Evolutionary conservation across 2,888 invertebrate genomes (phyloP).

Genomic region (Cancer borealis): DNA sequence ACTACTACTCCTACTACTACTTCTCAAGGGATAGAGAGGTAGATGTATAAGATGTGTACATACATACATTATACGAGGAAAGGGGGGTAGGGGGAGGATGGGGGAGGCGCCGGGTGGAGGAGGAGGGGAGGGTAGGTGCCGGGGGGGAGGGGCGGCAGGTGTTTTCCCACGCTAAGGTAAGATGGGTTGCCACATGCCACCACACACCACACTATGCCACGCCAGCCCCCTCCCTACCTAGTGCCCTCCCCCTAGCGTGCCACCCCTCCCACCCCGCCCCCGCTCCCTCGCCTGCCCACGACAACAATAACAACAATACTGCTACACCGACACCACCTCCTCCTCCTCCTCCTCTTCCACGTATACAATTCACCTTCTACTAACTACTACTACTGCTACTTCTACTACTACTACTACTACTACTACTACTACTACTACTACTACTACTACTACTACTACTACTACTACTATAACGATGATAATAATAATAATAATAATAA

Average conservation of each 20-base stretch:
- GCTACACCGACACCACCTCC: not conserved
- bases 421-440: constrained; percentile 30
- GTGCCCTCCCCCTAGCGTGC: not conserved
- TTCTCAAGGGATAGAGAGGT: not conserved
- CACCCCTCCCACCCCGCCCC: not conserved
- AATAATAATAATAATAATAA: not conserved
- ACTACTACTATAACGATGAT: not conserved
- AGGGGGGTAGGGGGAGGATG: not conserved
- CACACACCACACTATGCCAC: constrained; percentile 22
- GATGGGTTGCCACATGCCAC: constrained; percentile 51
- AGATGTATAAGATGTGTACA: not conserved
- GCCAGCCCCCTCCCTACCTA: not conserved
- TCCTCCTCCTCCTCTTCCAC: not conserved
- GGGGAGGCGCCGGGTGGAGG: not conserved
- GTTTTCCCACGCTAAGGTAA: constrained; percentile 59
- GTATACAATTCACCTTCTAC: not conserved
- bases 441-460: not conserved
- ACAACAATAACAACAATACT: constrained; percentile 37
- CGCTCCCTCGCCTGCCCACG: not conserved
- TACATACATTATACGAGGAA: not conserved
- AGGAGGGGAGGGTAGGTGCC: not conserved
- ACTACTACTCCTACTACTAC: no score
- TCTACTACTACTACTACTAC: constrained; percentile 51
- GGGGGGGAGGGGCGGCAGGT: constrained; percentile 47
- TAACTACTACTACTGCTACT: not conserved